Evolutionary conservation across 2,888 invertebrate genomes (phyloP).

Genomic region (Drosophila mayaguana): DNA sequence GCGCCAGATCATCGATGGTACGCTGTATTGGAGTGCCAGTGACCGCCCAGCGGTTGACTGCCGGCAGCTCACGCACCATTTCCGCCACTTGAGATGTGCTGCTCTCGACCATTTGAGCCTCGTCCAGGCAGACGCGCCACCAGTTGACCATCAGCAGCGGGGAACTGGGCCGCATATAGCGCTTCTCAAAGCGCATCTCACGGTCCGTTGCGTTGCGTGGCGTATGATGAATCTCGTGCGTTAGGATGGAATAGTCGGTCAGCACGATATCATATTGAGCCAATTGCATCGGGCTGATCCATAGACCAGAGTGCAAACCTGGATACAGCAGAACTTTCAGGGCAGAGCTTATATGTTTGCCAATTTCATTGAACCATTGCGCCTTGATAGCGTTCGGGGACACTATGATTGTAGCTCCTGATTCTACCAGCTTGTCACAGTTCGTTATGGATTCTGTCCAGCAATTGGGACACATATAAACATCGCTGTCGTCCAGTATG

Average conservation of each 20-base stretch:
- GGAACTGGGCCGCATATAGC: conserved; percentile 88
- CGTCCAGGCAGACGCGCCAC: conserved; percentile 92
- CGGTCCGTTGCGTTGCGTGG: conserved; percentile 85
- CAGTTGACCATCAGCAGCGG: conserved; percentile 90
- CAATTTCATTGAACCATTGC: conserved; percentile 91
- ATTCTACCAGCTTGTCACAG: conserved; percentile 74
- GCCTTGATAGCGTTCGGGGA: conserved; percentile 88
- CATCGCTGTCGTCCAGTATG: conserved; percentile 83
- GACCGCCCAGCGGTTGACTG: conserved; percentile 90
- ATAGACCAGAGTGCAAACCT: conserved; percentile 84
- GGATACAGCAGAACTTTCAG: conserved; percentile 87
- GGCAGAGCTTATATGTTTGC: conserved; percentile 86
- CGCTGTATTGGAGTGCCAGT: conserved; percentile 91
- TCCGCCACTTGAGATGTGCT: conserved; percentile 87
- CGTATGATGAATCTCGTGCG: conserved; percentile 88
- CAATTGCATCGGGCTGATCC: conserved; percentile 87
- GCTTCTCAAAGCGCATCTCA: conserved; percentile 87
- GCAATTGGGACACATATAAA: conserved; percentile 89
- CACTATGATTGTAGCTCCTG: conserved; percentile 90
- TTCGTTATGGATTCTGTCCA: conserved; percentile 84
- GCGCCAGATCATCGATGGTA: conserved; percentile 86
- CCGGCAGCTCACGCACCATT: conserved; percentile 83
- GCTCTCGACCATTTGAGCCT: conserved; percentile 92
- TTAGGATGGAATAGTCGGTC: conserved; percentile 89
- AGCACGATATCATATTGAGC: conserved; percentile 90